phyloP scores from a whole-genome alignment of 2,113 vertebrate species.

The Malaclemys terrapin region DNA sequence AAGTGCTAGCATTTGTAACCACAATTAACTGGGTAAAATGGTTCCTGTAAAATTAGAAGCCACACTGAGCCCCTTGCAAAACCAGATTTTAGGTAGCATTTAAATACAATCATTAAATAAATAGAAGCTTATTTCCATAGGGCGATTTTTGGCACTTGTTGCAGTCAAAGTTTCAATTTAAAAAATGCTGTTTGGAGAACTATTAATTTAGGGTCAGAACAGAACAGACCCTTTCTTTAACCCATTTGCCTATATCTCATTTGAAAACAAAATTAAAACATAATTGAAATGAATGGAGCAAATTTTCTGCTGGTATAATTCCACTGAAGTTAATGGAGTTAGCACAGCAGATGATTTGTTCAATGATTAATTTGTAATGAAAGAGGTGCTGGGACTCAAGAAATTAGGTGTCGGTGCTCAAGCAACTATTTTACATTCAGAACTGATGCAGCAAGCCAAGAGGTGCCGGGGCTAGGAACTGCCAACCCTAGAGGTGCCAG shows the following conservation, averaged over 20 bases:
- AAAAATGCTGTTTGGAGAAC: background rate
- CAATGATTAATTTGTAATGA: too few species aligned
- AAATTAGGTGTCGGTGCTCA: too few species aligned
- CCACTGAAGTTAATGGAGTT: background rate
- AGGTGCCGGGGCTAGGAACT: too few species aligned
- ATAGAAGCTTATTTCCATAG: background rate
- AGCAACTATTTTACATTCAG: too few species aligned
- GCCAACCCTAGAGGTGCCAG: too few species aligned
- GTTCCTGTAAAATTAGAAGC: background rate
- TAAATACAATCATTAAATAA: background rate
- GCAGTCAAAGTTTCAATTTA: rapidly evolving
- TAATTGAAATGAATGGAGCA: background rate
- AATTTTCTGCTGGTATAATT: background rate
- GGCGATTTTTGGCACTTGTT: rapidly evolving
- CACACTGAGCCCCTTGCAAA: background rate
- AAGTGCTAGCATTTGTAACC: background rate
- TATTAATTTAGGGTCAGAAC: background rate
- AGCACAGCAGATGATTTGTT: background rate
- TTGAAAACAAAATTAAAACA: background rate
- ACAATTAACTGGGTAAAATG: background rate
- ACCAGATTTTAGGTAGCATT: background rate
- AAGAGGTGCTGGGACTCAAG: too few species aligned
- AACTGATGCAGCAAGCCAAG: too few species aligned
- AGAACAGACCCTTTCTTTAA: background rate
- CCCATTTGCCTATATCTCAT: background rate